Conservation (phyloP, 2,888 invertebrate species). For the Seira musarum region DNA sequence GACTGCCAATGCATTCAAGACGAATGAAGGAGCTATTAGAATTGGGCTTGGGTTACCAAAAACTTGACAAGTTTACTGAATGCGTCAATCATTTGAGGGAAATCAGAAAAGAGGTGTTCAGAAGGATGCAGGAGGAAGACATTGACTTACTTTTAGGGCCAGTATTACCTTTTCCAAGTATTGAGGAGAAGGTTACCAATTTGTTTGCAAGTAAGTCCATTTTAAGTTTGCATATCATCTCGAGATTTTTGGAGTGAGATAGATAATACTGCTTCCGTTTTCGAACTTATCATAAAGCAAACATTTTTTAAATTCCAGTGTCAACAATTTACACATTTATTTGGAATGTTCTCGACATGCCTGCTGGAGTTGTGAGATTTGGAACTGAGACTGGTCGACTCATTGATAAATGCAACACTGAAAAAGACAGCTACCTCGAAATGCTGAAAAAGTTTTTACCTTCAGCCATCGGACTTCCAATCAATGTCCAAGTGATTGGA, state of each 20-base stretch:
- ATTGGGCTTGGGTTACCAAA: conserved; percentile 26
- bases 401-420: conserved; percentile 8
- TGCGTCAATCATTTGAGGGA: conserved; percentile 28
- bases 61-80: conserved; percentile 24
- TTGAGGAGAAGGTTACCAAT: conserved; percentile 42
- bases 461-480: conserved; percentile 20
- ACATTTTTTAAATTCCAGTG: conserved; percentile 14
- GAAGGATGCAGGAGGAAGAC: conserved; percentile 37
- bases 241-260: no score
- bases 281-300: background rate
- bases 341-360: conserved; percentile 57
- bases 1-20: conserved; percentile 7
- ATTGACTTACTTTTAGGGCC: conserved; percentile 55
- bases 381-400: conserved; percentile 38
- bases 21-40: conserved; percentile 23
- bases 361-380: conserved; percentile 52
- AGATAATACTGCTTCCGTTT: background rate
- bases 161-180: conserved; percentile 54
- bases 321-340: conserved; percentile 32
- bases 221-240: background rate
- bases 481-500: conserved; percentile 37
- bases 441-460: conserved; percentile 25
- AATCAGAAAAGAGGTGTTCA: conserved; percentile 24
- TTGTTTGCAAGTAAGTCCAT: conserved; percentile 33
- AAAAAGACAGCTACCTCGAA: conserved; percentile 37